Evolutionary conservation across 2,797 vertebrate species (phyloP).

Genomic region (Chelidonichthys spinosus): DNA sequence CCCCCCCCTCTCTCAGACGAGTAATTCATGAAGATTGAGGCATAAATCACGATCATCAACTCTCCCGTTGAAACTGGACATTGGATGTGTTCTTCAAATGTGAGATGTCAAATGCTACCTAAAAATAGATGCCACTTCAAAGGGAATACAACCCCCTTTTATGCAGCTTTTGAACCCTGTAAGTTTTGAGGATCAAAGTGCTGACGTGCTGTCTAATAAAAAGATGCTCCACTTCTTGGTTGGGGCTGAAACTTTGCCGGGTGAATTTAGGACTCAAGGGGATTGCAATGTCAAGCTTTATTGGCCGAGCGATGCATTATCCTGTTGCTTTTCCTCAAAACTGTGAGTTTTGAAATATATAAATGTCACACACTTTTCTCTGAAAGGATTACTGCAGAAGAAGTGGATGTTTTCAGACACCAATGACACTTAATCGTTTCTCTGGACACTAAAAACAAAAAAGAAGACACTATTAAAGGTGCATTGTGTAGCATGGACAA

Average conservation of each 20-base stretch:
- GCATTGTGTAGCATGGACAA: slow-evolving; percentile 34
- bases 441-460: slow-evolving; percentile 44
- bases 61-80: neutral
- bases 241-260: slow-evolving; percentile 58
- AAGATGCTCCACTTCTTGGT: slow-evolving; percentile 50
- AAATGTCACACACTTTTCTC: slow-evolving; percentile 72
- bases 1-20: neutral
- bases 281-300: slow-evolving; percentile 75
- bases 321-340: slow-evolving; percentile 67
- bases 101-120: slow-evolving; percentile 51
- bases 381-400: slow-evolving; percentile 70
- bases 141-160: slow-evolving; percentile 50
- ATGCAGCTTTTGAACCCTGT: slow-evolving; percentile 61
- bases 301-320: slow-evolving; percentile 71
- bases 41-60: too few relatives aligned
- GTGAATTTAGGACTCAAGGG: slow-evolving; percentile 69
- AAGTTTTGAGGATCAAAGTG: slow-evolving; percentile 66
- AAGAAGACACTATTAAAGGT: slow-evolving; percentile 46
- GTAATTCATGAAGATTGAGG: neutral
- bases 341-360: slow-evolving; percentile 71
- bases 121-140: slow-evolving; percentile 65
- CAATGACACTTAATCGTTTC: slow-evolving; percentile 62
- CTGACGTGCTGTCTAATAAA: slow-evolving; percentile 46
- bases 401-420: slow-evolving; percentile 69
- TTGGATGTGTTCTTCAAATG: slow-evolving; percentile 6